These are phyloP conservation scores for Archocentrus centrarchus DNA, from an alignment of 2,113 vertebrate species.

Conservation along the genomic window DNA sequence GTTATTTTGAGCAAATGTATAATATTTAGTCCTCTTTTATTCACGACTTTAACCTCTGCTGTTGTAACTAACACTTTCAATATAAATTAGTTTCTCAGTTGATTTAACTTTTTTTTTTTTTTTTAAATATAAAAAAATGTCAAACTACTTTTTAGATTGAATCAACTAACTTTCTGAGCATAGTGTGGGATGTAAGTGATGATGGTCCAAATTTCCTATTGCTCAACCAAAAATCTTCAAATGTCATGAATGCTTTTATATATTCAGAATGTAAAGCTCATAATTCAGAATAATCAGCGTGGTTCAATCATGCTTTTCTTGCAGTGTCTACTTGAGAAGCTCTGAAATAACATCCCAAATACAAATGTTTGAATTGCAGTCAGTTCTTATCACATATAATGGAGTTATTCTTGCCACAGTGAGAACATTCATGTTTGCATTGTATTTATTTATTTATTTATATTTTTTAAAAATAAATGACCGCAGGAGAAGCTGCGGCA, in stretches of 20 bases:
- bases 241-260: not conserved
- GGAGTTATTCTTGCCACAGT: not conserved
- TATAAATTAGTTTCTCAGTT: not conserved
- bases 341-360: not conserved
- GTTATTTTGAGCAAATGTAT: not conserved
- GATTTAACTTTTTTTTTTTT: not conserved
- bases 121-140: not conserved
- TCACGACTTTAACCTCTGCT: not conserved
- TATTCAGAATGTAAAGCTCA: not conserved
- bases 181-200: not conserved
- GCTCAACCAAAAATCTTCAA: not conserved
- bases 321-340: not conserved
- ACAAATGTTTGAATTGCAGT: not conserved
- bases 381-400: not conserved
- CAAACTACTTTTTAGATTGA: not conserved
- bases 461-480: slow-evolving; percentile 44
- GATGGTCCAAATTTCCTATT: not conserved
- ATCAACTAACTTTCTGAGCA: not conserved
- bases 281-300: not conserved
- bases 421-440: slow-evolving; percentile 20
- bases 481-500: slow-evolving; percentile 48
- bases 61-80: not conserved
- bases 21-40: not conserved
- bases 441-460: not conserved
- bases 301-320: not conserved